Evolutionary conservation across 2,113 vertebrate species (phyloP).

Genomic region (Mugil cephalus): DNA sequence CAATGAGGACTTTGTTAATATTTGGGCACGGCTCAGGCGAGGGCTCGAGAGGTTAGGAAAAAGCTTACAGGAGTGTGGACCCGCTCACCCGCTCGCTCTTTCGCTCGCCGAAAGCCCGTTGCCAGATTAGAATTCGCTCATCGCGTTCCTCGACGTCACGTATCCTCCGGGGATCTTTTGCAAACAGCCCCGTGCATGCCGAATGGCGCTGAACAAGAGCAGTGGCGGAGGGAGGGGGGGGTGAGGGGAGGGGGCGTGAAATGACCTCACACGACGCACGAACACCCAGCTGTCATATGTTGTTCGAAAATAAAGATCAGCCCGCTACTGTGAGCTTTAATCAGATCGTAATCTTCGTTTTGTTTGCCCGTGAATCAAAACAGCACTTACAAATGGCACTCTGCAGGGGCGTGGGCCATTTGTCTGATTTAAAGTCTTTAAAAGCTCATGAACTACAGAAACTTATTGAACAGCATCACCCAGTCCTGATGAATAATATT

Average conservation of each 20-base stretch:
- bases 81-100: conserved; percentile 42
- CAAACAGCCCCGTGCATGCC: conserved; percentile 16
- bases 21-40: conserved; percentile 63
- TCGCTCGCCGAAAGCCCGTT: conserved; percentile 37
- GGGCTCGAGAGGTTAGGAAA: conserved; percentile 61
- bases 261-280: conserved; percentile 46
- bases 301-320: conserved; percentile 31
- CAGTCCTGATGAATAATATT: background rate
- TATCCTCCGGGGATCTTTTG: conserved; percentile 35
- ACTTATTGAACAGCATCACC: background rate
- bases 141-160: conserved; percentile 23
- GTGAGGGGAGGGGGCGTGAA: conserved; percentile 49
- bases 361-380: conserved; percentile 23
- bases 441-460: background rate
- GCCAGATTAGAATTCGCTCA: conserved; percentile 48
- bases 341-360: conserved; percentile 27
- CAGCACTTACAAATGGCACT: background rate
- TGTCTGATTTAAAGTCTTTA: conserved; percentile 9
- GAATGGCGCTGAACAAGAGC: conserved; percentile 25
- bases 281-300: conserved; percentile 24
- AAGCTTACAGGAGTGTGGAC: conserved; percentile 64
- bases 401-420: background rate
- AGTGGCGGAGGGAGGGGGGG: too few species aligned
- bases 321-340: conserved; percentile 3
- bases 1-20: conserved; percentile 82